Percentiles rank a stretch among this genome's conserved stretches.
These are phyloP conservation scores for Siniperca knerii DNA, from an alignment of 2,113 vertebrate genomes.

Conservation along the genomic window DNA sequence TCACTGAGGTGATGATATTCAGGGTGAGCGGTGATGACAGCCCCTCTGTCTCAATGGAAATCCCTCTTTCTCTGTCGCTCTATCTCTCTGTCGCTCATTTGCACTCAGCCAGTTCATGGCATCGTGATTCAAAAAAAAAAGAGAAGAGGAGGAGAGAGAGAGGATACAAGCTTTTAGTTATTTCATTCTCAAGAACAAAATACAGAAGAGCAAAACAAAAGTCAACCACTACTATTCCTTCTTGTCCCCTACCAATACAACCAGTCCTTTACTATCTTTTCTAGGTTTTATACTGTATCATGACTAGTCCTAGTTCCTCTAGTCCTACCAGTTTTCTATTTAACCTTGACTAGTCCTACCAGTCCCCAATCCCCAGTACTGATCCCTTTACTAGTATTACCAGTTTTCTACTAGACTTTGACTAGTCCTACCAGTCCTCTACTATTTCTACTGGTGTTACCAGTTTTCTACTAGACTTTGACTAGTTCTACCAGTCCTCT, in stretches of 20 bases:
- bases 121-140: constrained; percentile 17
- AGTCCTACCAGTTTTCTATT: not conserved
- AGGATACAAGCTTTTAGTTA: not conserved
- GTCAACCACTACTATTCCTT: not conserved
- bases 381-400: not conserved
- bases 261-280: not conserved
- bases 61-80: constrained; percentile 44
- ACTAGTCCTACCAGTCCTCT: not conserved
- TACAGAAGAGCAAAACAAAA: not conserved
- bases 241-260: not conserved
- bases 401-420: not conserved
- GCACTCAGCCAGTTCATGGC: constrained; percentile 25
- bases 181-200: not conserved
- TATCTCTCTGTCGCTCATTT: constrained; percentile 18
- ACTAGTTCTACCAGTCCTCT: not conserved
- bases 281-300: not conserved
- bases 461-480: too few species aligned
- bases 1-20: constrained; percentile 67
- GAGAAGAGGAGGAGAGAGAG: constrained; percentile 9
- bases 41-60: constrained; percentile 61
- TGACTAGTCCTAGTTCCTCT: not conserved
- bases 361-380: too few species aligned
- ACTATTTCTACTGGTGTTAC: too few species aligned
- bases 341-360: too few species aligned
- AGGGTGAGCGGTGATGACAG: constrained; percentile 65